Conservation (phyloP, 2,113 vertebrate genomes). For the Motacilla tschutschensis region DNA sequence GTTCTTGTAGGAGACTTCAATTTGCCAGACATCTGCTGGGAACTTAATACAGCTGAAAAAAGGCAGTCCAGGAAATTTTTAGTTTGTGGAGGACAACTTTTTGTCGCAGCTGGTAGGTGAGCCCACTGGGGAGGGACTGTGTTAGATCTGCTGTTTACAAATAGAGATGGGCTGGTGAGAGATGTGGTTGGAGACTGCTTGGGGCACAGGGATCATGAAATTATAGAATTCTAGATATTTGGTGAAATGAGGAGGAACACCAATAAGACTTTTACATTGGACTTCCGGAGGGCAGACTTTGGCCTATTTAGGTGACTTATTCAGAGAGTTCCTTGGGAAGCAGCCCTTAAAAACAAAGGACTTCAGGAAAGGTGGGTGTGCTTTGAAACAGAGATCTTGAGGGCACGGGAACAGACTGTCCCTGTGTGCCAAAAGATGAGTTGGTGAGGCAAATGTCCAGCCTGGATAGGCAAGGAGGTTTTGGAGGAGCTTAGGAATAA, state of each 20-base stretch:
- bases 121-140: neutral
- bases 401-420: neutral
- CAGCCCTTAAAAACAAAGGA: neutral
- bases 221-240: neutral
- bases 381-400: neutral
- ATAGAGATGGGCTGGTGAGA: neutral
- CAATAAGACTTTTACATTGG: neutral
- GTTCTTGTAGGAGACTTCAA: neutral
- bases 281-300: neutral
- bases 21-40: neutral
- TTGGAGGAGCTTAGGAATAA: neutral
- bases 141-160: neutral
- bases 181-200: neutral
- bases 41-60: neutral
- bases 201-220: neutral
- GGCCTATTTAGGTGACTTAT: neutral
- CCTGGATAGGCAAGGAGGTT: neutral
- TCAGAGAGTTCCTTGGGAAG: neutral
- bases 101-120: neutral
- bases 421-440: neutral
- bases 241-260: neutral
- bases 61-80: neutral
- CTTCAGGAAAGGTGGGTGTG: neutral
- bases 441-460: neutral
- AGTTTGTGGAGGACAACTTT: neutral